These are phyloP conservation scores for Sarcophilus harrisii DNA, from an alignment of 2,797 vertebrate species.

Conservation along the genomic window DNA sequence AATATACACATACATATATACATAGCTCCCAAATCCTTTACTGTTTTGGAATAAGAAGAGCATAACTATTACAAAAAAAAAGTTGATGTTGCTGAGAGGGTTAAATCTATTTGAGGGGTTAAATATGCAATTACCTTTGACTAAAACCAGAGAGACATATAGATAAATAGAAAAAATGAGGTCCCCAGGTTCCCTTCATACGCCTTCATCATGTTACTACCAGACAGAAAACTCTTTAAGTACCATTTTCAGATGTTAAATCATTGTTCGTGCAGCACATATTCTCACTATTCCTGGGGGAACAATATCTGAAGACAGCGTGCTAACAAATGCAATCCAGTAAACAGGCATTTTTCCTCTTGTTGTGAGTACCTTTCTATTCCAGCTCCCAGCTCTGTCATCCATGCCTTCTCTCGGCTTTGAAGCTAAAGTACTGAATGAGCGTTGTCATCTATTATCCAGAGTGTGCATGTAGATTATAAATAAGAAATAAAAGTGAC, in stretches of 20 bases:
- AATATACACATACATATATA: background rate
- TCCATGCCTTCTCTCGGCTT: slow-evolving; percentile 85
- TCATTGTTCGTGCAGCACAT: slow-evolving; percentile 84
- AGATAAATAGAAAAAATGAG: slow-evolving; percentile 89
- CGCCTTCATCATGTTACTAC: slow-evolving; percentile 86
- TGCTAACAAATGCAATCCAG: slow-evolving; percentile 90
- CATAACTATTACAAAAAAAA: slow-evolving; percentile 58
- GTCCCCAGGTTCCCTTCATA: slow-evolving; percentile 87
- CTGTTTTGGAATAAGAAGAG: slow-evolving; percentile 77
- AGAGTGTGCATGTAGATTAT: slow-evolving; percentile 89
- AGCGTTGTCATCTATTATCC: slow-evolving; percentile 90
- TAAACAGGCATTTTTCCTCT: slow-evolving; percentile 89
- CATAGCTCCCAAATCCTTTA: slow-evolving; percentile 53
- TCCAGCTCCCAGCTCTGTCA: slow-evolving; percentile 86
- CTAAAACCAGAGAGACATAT: slow-evolving; percentile 88
- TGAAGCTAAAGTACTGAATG: slow-evolving; percentile 89
- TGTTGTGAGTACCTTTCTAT: slow-evolving; percentile 87
- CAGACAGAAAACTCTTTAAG: slow-evolving; percentile 89
- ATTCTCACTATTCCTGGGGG: slow-evolving; percentile 87
- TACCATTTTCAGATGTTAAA: slow-evolving; percentile 88
- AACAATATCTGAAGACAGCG: slow-evolving; percentile 88
- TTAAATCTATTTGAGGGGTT: slow-evolving; percentile 87
- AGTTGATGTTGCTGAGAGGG: slow-evolving; percentile 76
- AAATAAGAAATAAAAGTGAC: slow-evolving; percentile 95
- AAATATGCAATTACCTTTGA: slow-evolving; percentile 87